A percentile compares a stretch with the other conserved stretches of the same genome.
phyloP scores from a whole-genome alignment of 2,888 invertebrate species.

The Drosophila merina region DNA sequence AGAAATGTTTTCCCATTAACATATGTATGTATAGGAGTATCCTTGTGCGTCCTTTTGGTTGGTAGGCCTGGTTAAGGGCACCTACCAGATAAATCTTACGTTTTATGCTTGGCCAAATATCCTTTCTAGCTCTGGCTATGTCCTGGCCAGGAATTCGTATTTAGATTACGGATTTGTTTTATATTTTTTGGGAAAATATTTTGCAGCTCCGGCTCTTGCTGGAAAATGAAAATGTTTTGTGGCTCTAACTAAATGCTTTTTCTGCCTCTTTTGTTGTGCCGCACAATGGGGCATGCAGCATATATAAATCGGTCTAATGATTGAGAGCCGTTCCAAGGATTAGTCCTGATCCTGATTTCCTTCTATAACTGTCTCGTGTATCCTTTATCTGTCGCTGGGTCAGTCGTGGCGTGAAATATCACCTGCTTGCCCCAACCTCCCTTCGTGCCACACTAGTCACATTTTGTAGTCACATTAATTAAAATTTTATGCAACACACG shows the following conservation, averaged over 20 bases:
- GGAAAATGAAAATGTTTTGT: slow-evolving; percentile 41
- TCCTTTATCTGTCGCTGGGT: slow-evolving; percentile 6
- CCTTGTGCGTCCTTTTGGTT: slow-evolving; percentile 5
- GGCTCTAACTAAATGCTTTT: slow-evolving; percentile 30
- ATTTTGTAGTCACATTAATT: slow-evolving; percentile 74
- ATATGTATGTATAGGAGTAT: neutral
- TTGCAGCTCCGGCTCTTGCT: slow-evolving; percentile 30
- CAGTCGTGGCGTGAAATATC: slow-evolving; percentile 10
- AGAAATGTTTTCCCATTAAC: slow-evolving; percentile 50
- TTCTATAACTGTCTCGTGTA: neutral
- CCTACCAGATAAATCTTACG: slow-evolving; percentile 60
- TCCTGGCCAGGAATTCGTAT: slow-evolving; percentile 13
- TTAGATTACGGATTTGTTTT: slow-evolving; percentile 35
- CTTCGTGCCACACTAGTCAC: slow-evolving; percentile 17
- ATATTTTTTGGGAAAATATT: slow-evolving; percentile 34
- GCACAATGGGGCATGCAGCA: slow-evolving; percentile 9
- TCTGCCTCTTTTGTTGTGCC: slow-evolving; percentile 11
- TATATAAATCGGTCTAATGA: slow-evolving; percentile 39
- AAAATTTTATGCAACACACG: slow-evolving; percentile 74
- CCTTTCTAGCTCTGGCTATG: neutral
- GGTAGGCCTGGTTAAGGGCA: slow-evolving; percentile 33
- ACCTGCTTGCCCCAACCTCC: neutral
- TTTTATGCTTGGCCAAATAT: slow-evolving; percentile 58
- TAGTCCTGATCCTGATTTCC: neutral
- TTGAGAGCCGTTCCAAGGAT: slow-evolving; percentile 20